Evolutionary conservation across 2,797 vertebrate genomes (phyloP), one percentile per base, ranked within the genome.

Genomic region (Enteromius unitaeniatus): DNA sequence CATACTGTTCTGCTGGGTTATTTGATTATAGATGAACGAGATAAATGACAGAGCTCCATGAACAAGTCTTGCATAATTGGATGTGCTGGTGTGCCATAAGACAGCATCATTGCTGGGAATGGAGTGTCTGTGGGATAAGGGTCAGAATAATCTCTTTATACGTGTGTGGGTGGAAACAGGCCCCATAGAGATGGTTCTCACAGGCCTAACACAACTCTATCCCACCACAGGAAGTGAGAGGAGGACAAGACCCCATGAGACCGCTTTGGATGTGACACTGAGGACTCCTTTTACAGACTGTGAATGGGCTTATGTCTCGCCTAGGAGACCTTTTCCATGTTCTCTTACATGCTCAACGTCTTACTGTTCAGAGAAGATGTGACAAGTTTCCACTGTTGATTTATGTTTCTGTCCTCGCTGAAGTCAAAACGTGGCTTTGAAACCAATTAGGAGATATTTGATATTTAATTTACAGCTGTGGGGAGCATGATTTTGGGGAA

Each of bases 111-210:
- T 88, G 82, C 89, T 83, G 88, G 79, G 88, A 86, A 87, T 8
- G n/a, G 53, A 53, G 51, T 42, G 45, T 58, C 19, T 47, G 28
- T 69, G 85, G 88, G 81, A 82, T 86, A 83, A n/a, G 45, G 87
- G 90, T 92, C 90, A 91, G 77, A 90, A 90, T 88, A 92, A 93
- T 88, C 70, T 88, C 88, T 88, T 90, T 86, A 92, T 91, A 83
- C 89, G 83, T 82, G 65, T 67, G 87, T 88, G 90, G 89, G 84
- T 70, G 86, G 87, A 83, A 85, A 88, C 84, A 87, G 65, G 83
- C 89, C 84, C 64, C 88, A 75, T 87, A 79, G 82, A 85, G 89
- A 86, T 65, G 80, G 78, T 78, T 86, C 45, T 49, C 77, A 76
- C 76, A 84, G 23, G 3, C 58, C 26, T 75, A 67, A 82, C 5